These are phyloP conservation scores for Zaprionus obscuricornis DNA, from an alignment of 2,888 invertebrate species.

Conservation along the genomic window DNA sequence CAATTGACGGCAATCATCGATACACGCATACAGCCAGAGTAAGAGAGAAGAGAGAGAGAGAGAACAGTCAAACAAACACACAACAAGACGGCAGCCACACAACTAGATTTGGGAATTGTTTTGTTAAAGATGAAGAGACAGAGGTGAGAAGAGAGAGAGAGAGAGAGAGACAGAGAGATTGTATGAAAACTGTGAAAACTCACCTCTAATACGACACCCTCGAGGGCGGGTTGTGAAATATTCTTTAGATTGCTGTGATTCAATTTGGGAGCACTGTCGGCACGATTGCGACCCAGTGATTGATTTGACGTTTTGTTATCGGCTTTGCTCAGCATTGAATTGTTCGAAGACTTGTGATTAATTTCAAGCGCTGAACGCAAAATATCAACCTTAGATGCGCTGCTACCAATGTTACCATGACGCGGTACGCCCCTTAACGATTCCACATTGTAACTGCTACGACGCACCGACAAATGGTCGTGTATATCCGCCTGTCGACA, in stretches of 20 bases:
- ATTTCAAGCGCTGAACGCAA: slow-evolving; percentile 89
- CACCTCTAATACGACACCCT: slow-evolving; percentile 86
- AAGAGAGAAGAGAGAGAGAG: slow-evolving; percentile 2
- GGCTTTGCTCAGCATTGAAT: slow-evolving; percentile 83
- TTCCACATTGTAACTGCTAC: slow-evolving; percentile 84
- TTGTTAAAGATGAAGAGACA: not conserved
- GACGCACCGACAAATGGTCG: slow-evolving; percentile 83
- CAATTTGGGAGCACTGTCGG: slow-evolving; percentile 87
- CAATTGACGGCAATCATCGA: slow-evolving; percentile 79
- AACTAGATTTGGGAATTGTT: not conserved
- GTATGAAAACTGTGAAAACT: slow-evolving; percentile 47
- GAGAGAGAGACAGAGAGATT: not conserved
- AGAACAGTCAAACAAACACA: slow-evolving; percentile 14
- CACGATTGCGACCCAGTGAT: slow-evolving; percentile 85
- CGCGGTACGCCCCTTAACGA: slow-evolving; percentile 79
- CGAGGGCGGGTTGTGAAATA: slow-evolving; percentile 85
- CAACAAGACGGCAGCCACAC: slow-evolving; percentile 1
- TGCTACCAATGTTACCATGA: slow-evolving; percentile 82
- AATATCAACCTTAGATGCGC: slow-evolving; percentile 86
- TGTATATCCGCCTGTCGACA: slow-evolving; percentile 82
- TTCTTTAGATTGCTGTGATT: slow-evolving; percentile 85
- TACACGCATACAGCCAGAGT: slow-evolving; percentile 17
- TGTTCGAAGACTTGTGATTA: slow-evolving; percentile 85
- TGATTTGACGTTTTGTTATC: slow-evolving; percentile 86
- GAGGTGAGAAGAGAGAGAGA: not conserved